Percentiles rank a stretch among this genome's conserved stretches.
phyloP scores from a whole-genome alignment of 2,113 vertebrate species.

The Tinamus guttatus region DNA sequence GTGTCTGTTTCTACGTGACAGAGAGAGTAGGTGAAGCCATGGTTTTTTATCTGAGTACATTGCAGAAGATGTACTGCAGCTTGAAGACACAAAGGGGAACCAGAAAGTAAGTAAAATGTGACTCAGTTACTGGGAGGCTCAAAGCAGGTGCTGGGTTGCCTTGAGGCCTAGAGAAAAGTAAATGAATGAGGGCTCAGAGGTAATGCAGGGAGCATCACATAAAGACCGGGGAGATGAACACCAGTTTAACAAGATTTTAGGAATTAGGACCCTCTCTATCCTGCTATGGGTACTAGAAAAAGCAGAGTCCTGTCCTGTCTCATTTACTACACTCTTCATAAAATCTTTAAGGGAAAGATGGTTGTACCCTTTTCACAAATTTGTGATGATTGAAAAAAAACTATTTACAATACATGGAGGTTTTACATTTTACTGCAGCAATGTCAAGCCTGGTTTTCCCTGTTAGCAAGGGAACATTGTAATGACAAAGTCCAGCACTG shows the following conservation, averaged over 20 bases:
- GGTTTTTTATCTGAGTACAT: background rate
- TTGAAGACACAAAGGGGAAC: background rate
- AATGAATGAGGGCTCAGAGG: background rate
- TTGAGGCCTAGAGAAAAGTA: background rate
- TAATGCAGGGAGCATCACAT: background rate
- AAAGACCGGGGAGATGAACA: background rate
- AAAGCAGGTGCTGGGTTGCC: background rate
- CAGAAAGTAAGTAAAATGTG: background rate
- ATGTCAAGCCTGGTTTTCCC: background rate
- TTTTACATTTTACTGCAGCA: background rate
- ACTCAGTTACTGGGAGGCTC: background rate
- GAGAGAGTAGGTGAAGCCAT: background rate
- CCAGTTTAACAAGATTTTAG: background rate
- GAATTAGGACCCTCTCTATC: background rate
- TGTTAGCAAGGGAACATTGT: background rate
- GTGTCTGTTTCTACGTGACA: background rate
- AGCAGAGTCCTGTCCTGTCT: background rate
- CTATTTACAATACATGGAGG: background rate
- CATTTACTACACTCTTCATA: background rate
- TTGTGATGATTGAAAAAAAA: background rate
- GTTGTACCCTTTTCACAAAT: background rate
- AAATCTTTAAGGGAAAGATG: background rate
- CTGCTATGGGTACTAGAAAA: background rate
- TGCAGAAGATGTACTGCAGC: background rate
- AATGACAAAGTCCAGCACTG: background rate